Evolutionary conservation across 2,113 vertebrate genomes (phyloP).

Genomic region (Chamaetylas fuelleborni): DNA sequence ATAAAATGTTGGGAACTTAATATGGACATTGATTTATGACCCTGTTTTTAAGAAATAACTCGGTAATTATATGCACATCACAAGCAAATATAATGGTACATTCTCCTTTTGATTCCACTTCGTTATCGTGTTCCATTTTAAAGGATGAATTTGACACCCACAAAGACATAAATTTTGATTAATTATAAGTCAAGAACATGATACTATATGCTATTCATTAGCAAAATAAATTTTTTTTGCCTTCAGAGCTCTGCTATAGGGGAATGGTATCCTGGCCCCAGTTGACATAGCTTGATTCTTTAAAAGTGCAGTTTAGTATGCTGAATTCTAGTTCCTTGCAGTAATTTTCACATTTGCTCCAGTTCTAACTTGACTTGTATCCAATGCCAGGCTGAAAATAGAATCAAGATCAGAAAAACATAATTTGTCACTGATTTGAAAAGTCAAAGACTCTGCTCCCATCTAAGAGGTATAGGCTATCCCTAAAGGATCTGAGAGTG

Average conservation of each 20-base stretch:
- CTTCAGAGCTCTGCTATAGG: background rate
- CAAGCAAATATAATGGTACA: background rate
- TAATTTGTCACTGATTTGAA: slow-evolving; percentile 3
- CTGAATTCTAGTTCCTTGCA: slow-evolving; percentile 1
- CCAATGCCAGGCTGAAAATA: slow-evolving; percentile 41
- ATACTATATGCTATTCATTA: background rate
- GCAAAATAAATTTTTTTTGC: background rate
- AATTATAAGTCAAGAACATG: background rate
- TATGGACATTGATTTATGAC: background rate
- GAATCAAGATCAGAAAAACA: slow-evolving; percentile 19
- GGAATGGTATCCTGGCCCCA: background rate
- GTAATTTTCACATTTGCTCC: slow-evolving; percentile 41
- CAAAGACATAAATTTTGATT: background rate
- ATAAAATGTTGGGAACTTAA: background rate
- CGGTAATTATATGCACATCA: background rate
- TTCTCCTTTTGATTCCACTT: background rate
- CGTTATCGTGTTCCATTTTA: background rate
- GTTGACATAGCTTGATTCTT: background rate
- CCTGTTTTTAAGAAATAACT: background rate
- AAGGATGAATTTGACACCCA: background rate
- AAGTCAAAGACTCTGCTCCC: background rate
- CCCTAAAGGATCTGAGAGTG: background rate
- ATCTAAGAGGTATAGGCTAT: background rate
- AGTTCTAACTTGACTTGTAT: slow-evolving; percentile 44
- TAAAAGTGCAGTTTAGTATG: slow-evolving; percentile 1